Evolutionary conservation across 2,797 vertebrate species (phyloP), one percentile per base, ranked within the genome.

Genomic region (Danio tinwini): DNA sequence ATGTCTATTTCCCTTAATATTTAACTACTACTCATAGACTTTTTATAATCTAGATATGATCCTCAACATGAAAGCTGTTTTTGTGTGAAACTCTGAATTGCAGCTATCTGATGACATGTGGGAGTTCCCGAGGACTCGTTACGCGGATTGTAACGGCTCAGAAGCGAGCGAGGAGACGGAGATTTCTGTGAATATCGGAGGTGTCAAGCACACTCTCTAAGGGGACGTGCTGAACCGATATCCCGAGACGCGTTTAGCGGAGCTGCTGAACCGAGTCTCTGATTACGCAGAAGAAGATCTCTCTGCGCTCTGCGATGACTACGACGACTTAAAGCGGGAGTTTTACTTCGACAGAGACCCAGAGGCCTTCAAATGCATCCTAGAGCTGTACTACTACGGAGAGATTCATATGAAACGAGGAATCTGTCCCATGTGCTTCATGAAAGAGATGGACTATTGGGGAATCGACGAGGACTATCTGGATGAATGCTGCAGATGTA

Each of bases 391-490:
- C 86, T 95, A 93, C 81, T 96, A 96, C 1, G 97, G 96, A 3
- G 96, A 99, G 90, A 95, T 99, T 21, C 97, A 98, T 85, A 96
- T 98, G 93, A 97, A 97, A 85, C 93, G 95, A 80, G 97, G 97
- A 39, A 95, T 98, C 78, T 99, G 98, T 65, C 97, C 97, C 0
- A 96, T 98, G 81, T 97, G 97, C 89, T 99, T 99, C 86, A 93
- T 96, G 90, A 96, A 95, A 73, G 98, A 99, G 85, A 97, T 99
- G 96, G 97, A 98, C 83, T 99, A 97, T 90, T 99, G 98, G 97
- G 96, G 95, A 87, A 94, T 99, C 70, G 96, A 93, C 82, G 85
- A 94, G 13, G 93, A 95, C 81, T 95, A 95, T 81, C 85, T 99
- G 73, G 97, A 99, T 62, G 96, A 97, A 5, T 98, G 97, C 55